phyloP scores from a whole-genome alignment of 2,888 invertebrate species.

The Maniola hyperantus region DNA sequence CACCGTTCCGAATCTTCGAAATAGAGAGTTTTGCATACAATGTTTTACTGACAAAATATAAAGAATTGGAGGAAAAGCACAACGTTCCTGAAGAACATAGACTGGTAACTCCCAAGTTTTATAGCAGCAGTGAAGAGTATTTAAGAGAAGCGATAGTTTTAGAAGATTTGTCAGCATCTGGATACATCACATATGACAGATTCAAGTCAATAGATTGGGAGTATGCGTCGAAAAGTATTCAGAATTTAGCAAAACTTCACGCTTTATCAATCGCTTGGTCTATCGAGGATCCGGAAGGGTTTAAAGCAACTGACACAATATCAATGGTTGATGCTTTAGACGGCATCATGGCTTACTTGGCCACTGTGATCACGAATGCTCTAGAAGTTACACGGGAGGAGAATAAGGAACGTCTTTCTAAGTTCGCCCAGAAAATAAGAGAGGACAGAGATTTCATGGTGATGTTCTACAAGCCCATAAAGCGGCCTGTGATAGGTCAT shows the following conservation, averaged over 20 bases:
- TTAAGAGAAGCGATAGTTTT: conserved; percentile 46
- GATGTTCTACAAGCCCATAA: conserved; percentile 40
- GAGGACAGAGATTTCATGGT: conserved; percentile 32
- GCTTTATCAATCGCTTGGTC: conserved; percentile 55
- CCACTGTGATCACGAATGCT: conserved; percentile 33
- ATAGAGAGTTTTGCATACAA: conserved; percentile 45
- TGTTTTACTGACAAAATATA: conserved; percentile 40
- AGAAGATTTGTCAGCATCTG: conserved; percentile 46
- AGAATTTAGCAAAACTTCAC: conserved; percentile 54
- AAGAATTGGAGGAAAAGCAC: conserved; percentile 42
- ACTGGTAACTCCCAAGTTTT: conserved; percentile 44
- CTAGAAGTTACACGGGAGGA: conserved; percentile 44
- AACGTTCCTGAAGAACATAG: conserved; percentile 44
- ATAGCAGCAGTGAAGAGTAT: conserved; percentile 36
- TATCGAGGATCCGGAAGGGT: conserved; percentile 49
- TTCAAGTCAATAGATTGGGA: conserved; percentile 48
- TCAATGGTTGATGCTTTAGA: conserved; percentile 25
- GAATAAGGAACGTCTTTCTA: conserved; percentile 44
- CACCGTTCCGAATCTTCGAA: conserved; percentile 36
- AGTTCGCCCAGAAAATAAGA: conserved; percentile 39
- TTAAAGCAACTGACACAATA: conserved; percentile 29
- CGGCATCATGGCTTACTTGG: conserved; percentile 31
- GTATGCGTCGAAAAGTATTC: conserved; percentile 47
- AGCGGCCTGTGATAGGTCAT: conserved; percentile 39
- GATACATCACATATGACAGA: conserved; percentile 45